Evolutionary conservation across 2,888 invertebrate species (phyloP).

Genomic region (Ditylenchus weischeri): DNA sequence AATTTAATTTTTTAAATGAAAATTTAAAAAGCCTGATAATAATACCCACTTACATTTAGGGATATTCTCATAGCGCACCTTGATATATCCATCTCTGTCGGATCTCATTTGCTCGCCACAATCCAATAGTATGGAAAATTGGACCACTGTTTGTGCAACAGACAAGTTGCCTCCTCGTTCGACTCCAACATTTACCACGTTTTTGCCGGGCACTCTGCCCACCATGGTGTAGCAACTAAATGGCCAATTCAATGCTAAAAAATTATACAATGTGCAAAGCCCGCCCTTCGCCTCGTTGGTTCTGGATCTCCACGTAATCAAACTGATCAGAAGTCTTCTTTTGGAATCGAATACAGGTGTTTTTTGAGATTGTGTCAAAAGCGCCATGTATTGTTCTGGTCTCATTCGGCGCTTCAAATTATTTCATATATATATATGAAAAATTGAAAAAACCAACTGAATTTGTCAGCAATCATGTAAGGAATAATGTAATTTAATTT

Average conservation of each 20-base stretch:
- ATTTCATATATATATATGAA: too few relatives aligned
- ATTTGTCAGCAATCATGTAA: background rate
- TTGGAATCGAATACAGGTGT: too few relatives aligned
- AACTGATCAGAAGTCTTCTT: too few relatives aligned
- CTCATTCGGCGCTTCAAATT: slow-evolving; percentile 40
- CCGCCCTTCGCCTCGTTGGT: slow-evolving; percentile 47
- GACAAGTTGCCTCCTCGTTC: slow-evolving; percentile 45
- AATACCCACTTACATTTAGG: slow-evolving; percentile 25
- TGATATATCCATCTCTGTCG: slow-evolving; percentile 51
- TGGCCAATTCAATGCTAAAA: background rate
- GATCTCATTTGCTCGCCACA: slow-evolving; percentile 56
- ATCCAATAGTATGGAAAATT: slow-evolving; percentile 42
- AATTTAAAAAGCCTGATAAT: too few relatives aligned
- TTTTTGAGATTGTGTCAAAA: too few relatives aligned
- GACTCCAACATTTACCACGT: slow-evolving; percentile 55
- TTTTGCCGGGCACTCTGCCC: slow-evolving; percentile 44
- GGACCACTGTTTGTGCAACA: slow-evolving; percentile 44
- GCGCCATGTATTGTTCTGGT: slow-evolving; percentile 40
- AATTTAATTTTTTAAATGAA: background rate
- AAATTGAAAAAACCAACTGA: background rate
- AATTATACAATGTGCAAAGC: too few relatives aligned
- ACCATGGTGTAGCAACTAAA: slow-evolving; percentile 55
- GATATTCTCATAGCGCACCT: slow-evolving; percentile 50
- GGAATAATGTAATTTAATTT: slow-evolving; percentile 1
- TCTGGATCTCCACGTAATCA: slow-evolving; percentile 24